Percentiles rank a stretch among this genome's conserved stretches.
Conservation (phyloP, 1,140 invertebrate species). For the Leptinotarsa undecemlineata region DNA sequence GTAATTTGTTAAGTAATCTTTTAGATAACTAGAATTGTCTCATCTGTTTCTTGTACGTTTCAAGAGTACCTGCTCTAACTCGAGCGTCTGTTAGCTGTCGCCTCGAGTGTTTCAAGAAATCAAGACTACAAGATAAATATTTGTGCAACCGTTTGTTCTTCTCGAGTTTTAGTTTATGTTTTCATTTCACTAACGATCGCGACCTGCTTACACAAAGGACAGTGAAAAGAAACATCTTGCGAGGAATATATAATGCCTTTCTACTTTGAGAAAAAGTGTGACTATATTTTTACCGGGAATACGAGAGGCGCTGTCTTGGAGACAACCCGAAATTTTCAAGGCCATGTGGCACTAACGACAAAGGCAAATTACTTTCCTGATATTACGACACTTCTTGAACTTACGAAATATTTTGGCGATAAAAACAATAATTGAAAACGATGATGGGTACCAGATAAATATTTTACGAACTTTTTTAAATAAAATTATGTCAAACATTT, state of each 20-base stretch:
- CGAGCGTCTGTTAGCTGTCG: not conserved
- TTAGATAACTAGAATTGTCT: not conserved
- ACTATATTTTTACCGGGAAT: too few relatives aligned
- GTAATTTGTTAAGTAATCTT: not conserved
- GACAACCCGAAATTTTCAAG: too few relatives aligned
- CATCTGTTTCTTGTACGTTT: not conserved
- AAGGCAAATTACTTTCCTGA: too few relatives aligned
- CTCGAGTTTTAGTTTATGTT: constrained; percentile 3
- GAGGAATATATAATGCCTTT: not conserved
- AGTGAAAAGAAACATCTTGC: not conserved
- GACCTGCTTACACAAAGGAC: not conserved
- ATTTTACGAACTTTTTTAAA: too few relatives aligned
- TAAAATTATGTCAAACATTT: too few relatives aligned
- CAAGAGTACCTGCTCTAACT: not conserved
- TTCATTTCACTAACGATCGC: not conserved
- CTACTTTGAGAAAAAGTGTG: too few relatives aligned
- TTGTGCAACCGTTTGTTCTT: not conserved
- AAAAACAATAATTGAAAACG: too few relatives aligned
- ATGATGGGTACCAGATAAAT: too few relatives aligned
- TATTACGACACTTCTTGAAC: too few relatives aligned
- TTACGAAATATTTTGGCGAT: too few relatives aligned
- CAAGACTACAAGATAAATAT: not conserved
- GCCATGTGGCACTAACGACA: too few relatives aligned
- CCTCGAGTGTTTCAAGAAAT: not conserved
- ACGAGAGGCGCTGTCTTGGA: too few relatives aligned